Percentiles rank a stretch among this genome's conserved stretches.
Conservation (phyloP, 2,113 vertebrate genomes). For the Pipra filicauda region DNA sequence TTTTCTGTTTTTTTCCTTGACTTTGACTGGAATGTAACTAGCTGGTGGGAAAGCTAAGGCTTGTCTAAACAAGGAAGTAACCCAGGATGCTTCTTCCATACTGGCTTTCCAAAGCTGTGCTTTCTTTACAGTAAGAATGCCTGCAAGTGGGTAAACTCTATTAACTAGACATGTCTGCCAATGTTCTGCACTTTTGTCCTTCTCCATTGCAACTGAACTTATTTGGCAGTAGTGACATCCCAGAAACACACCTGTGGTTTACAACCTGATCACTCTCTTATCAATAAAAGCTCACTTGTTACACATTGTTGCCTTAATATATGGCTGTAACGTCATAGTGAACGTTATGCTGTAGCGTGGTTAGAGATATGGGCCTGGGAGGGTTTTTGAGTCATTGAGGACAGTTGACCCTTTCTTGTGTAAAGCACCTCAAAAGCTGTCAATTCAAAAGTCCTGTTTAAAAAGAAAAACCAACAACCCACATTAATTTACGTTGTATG, state of each 20-base stretch:
- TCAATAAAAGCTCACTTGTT: background rate
- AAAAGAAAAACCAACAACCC: background rate
- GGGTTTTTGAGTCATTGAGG: accelerated
- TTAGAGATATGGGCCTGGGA: background rate
- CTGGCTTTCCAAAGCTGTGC: background rate
- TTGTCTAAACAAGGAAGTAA: background rate
- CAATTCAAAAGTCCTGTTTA: background rate
- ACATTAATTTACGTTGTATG: background rate
- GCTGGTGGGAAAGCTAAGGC: background rate
- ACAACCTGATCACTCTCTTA: background rate
- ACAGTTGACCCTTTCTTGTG: background rate
- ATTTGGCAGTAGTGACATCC: background rate
- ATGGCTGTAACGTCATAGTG: background rate
- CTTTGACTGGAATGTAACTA: background rate
- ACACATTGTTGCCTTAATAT: background rate
- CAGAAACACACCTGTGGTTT: constrained; percentile 1
- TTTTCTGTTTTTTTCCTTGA: background rate
- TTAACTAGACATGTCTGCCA: background rate
- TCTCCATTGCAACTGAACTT: background rate
- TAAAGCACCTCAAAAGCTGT: background rate
- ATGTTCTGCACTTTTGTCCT: background rate
- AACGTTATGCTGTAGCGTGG: background rate
- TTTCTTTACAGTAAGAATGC: background rate
- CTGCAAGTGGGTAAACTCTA: background rate
- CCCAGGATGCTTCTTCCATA: background rate